Base-by-base conservation (phyloP, 92 coral and sea anemone genomes). In the Zoanthus solanderi region DNA sequence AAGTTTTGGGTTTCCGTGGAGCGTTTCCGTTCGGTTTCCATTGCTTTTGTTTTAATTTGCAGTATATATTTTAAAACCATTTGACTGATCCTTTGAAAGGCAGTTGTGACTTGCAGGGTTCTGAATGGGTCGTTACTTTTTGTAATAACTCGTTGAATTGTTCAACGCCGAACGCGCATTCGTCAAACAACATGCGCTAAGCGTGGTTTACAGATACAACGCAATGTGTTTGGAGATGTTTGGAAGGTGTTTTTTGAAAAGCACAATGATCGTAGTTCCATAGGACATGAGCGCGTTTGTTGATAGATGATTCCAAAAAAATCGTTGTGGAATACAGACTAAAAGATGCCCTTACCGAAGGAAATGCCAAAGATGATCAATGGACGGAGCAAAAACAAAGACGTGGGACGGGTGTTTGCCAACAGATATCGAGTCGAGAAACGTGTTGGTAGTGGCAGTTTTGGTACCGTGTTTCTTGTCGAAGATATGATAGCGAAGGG, bases 391-490 rank as follows among this genome's bases (percentile, higher is more conserved):
- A 90, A 90, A 72, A 87, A 94, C 53, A 89, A 84, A 48, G 92
- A 93, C 84, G 92, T 58, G 11, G 98, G 94, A 18, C 90, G 98
- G 16, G 96, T 96, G 57, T 96, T 93, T 84, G 98, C 94, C 52
- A 96, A 96, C 67, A 89, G 98, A 16, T 96, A 96, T 80, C 89
- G 91, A 12, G 93, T 96, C 52, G 91, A 93, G 16, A 92, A 90
- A 63, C 91, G 94, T 5, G 93, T 96, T 17, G 98, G 98, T 23
- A 94, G 95, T 56, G 98, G 98, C 0, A 96, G 96, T 87, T 96
- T 95, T 83, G 98, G 98, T 1, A 96, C 98, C 2, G 98, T 96
- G 44, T 96, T 90, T 67, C 92, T 96, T 63, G 98, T 96, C 52
- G 94, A 94, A 81, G 98, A 96, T 76, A 86, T 91, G 91, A 74